These are phyloP conservation scores for Callipepla californica DNA, from an alignment of 2,113 vertebrate genomes.

Conservation along the genomic window DNA sequence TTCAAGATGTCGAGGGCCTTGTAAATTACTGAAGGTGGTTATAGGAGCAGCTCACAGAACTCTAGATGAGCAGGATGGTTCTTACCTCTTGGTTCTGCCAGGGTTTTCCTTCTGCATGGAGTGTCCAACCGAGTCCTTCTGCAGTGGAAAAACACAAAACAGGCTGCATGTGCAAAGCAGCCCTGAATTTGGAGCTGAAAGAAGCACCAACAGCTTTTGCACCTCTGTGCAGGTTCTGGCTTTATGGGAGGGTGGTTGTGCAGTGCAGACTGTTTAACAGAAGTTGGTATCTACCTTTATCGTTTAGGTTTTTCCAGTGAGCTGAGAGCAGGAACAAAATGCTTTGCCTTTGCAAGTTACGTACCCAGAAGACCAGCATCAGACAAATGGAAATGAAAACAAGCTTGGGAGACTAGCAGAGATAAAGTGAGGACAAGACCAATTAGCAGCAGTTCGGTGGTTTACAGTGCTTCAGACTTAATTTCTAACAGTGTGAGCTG, in stretches of 20 bases:
- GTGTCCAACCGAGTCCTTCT: neutral
- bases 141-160: neutral
- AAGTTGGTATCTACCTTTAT: neutral
- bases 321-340: neutral
- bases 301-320: neutral
- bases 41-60: neutral
- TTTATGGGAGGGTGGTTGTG: neutral
- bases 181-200: neutral
- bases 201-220: neutral
- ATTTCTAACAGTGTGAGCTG: neutral
- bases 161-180: neutral
- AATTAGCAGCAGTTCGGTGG: neutral
- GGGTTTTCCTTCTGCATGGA: neutral
- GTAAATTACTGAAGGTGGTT: neutral
- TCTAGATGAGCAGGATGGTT: neutral
- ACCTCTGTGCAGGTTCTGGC: neutral
- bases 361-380: neutral
- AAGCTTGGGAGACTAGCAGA: neutral
- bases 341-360: neutral
- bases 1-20: neutral
- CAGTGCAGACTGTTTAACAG: too few species aligned
- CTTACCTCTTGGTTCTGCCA: rapidly evolving
- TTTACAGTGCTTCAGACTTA: neutral
- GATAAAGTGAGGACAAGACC: neutral
- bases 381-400: neutral